Evolutionary conservation across 2,113 vertebrate genomes (phyloP), one percentile per base, ranked within the genome.

Genomic region (Oreotrochilus melanogaster): DNA sequence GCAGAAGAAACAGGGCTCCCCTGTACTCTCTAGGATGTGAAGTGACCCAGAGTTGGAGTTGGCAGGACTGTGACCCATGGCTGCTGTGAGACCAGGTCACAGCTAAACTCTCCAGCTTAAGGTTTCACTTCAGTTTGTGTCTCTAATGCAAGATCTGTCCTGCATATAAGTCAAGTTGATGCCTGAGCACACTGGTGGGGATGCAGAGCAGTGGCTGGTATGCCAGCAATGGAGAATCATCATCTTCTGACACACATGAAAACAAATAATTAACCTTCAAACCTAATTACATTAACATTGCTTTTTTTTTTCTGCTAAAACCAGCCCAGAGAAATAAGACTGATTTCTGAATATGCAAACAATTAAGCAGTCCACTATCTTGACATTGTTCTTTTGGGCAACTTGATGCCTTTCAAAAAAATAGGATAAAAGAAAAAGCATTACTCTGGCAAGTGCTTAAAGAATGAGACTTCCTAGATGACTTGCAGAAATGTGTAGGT

Each of bases 191-290:
- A 35, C 25, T 8, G 0, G 51, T 18, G 37, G 37, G 47, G 53
- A 37, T 14, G 19, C 1, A 14, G 37, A 47, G 33, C 58, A 25
- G 57, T 4, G 21, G 9, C 56, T 27, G 60, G 7, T 23, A 19
- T 14, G 19, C 76, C 0, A 0, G 11, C 47, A 80, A 2, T 7
- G 35, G 47, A 37, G 64, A 84, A 35, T 84, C 35, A 31, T 25
- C 28, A 66, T 48, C 56, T 56, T 70, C 42, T 22, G 53, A 9
- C 54, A 67, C 33, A 30, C 1, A 0, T 1, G 28, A 0, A 0
- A 93, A 69, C 48, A 53, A 86, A 84, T 50, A 83, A 78, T 76
- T 89, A 94, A 73, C 85, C 81, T 91, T 91, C 80, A 78, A 86
- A 58, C 53, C 66, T 81, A 70, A 92, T 64, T 67, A 66, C 14